Percentiles rank a stretch among this genome's conserved stretches.
phyloP scores from a whole-genome alignment of 2,888 invertebrate species.

The Dryobota labecula region DNA sequence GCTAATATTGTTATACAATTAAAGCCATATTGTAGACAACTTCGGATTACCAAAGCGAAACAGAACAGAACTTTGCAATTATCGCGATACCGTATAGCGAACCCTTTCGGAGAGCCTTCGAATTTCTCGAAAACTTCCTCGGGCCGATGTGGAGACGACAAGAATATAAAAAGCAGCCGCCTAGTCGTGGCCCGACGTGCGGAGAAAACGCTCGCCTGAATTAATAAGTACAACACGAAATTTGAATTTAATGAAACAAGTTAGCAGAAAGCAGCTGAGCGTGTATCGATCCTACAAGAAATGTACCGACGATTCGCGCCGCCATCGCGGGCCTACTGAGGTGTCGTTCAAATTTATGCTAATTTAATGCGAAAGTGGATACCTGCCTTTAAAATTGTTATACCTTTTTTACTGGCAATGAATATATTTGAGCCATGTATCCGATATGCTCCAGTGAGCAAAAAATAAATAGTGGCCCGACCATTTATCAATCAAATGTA shows the following conservation, averaged over 20 bases:
- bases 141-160: conserved; percentile 72
- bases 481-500: conserved; percentile 42
- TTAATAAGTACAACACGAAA: conserved; percentile 91
- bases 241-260: conserved; percentile 91
- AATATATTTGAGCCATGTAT: conserved; percentile 23
- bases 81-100: conserved; percentile 64
- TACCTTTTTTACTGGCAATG: conserved; percentile 28
- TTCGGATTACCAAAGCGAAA: conserved; percentile 60
- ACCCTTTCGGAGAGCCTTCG: conserved; percentile 68
- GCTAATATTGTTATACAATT: conserved; percentile 67
- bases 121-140: conserved; percentile 71
- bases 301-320: conserved; percentile 66
- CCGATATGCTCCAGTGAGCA: neutral
- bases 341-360: conserved; percentile 59
- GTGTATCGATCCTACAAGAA: conserved; percentile 85
- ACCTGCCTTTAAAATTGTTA: conserved; percentile 36
- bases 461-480: conserved; percentile 10
- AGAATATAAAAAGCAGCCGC: conserved; percentile 84
- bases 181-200: conserved; percentile 77
- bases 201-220: conserved; percentile 85
- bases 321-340: conserved; percentile 33
- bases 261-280: conserved; percentile 87
- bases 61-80: conserved; percentile 73
- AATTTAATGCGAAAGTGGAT: conserved; percentile 47
- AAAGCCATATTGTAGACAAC: conserved; percentile 59